These are phyloP conservation scores for Agrochola macilenta DNA, from an alignment of 2,888 invertebrate species.

Conservation along the genomic window DNA sequence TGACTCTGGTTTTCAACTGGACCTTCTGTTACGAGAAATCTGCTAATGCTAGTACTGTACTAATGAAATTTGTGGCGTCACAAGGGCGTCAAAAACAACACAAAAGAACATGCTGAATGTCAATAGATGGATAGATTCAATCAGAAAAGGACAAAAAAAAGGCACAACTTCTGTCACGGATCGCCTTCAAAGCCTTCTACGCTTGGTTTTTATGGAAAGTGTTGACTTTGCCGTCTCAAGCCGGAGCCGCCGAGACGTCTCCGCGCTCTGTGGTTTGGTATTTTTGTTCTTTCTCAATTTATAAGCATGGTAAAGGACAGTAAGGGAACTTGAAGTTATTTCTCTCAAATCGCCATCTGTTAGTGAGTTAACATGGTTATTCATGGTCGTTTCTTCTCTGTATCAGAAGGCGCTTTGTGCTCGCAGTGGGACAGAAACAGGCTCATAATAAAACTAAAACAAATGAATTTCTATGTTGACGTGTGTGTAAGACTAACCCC, in stretches of 20 bases:
- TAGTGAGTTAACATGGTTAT: too few species aligned
- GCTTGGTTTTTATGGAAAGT: neutral
- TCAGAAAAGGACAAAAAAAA: too few species aligned
- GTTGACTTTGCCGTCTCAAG: too few species aligned
- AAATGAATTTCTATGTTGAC: neutral
- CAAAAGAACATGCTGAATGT: too few species aligned
- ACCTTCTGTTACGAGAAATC: too few species aligned
- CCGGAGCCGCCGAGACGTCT: too few species aligned
- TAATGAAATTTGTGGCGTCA: neutral
- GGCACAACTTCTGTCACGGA: neutral
- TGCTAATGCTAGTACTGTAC: too few species aligned
- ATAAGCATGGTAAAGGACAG: too few species aligned
- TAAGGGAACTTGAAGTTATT: neutral
- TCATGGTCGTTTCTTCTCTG: neutral
- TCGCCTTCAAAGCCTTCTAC: neutral
- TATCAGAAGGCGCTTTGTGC: neutral
- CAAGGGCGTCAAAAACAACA: too few species aligned
- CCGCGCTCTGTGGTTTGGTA: neutral
- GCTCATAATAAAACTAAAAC: neutral
- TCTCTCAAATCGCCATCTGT: neutral
- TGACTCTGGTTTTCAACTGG: too few species aligned
- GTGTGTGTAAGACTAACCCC: neutral
- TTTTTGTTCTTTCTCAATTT: neutral
- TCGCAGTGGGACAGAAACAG: neutral
- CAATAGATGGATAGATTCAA: too few species aligned